Evolutionary conservation across 2,113 vertebrate species (phyloP).

Genomic region (Barnardius zonarius): DNA sequence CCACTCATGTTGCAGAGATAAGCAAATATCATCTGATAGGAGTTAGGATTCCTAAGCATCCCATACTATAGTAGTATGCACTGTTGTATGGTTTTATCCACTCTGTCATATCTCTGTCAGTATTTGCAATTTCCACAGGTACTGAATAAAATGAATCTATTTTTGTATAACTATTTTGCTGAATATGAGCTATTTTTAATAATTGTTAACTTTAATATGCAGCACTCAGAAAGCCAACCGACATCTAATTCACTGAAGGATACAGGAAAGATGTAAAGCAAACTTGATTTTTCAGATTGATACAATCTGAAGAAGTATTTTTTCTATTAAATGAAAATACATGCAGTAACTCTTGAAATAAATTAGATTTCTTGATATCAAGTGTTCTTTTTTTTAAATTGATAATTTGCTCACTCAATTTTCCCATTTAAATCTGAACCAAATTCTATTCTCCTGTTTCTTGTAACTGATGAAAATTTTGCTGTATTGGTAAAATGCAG

Average conservation of each 20-base stretch:
- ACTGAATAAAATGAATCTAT: neutral
- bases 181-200: neutral
- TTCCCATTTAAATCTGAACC: neutral
- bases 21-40: neutral
- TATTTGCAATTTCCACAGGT: neutral
- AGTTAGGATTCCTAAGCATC: neutral
- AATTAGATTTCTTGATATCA: neutral
- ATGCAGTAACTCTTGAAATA: neutral
- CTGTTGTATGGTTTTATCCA: neutral
- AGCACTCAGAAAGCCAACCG: neutral
- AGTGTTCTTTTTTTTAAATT: neutral
- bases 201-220: neutral
- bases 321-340: neutral
- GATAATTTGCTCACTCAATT: neutral
- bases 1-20: neutral
- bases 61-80: neutral
- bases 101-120: neutral
- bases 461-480: neutral
- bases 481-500: neutral
- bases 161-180: neutral
- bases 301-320: neutral
- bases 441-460: neutral
- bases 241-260: neutral
- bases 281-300: neutral
- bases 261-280: neutral